Percentiles rank a stretch among this genome's conserved stretches.
Conservation (phyloP, 2,888 invertebrate genomes). For the Paralinhomoeus sp. region DNA sequence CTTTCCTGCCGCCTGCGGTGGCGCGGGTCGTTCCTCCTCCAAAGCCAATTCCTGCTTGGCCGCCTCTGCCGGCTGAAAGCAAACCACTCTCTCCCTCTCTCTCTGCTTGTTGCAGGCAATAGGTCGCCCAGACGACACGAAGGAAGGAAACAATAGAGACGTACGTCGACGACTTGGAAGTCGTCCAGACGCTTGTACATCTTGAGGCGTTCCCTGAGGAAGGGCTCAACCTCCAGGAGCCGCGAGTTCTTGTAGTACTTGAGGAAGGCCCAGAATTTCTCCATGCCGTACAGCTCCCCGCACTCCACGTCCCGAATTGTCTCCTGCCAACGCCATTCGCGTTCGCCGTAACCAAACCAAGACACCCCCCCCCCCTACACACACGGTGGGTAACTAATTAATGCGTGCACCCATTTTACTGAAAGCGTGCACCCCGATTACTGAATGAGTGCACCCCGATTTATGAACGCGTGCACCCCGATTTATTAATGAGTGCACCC, state of each 20-base stretch:
- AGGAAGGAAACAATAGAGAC: not conserved
- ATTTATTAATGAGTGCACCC: too few relatives aligned
- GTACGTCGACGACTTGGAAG: constrained; percentile 16
- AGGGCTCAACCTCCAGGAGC: constrained; percentile 26
- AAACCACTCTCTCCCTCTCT: too few relatives aligned
- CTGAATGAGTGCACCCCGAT: too few relatives aligned
- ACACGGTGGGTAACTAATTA: too few relatives aligned
- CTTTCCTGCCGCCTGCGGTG: too few relatives aligned
- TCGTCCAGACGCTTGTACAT: constrained; percentile 32
- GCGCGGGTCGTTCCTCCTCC: not conserved
- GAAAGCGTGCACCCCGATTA: too few relatives aligned
- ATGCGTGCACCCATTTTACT: too few relatives aligned
- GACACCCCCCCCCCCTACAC: too few relatives aligned
- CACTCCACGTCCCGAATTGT: constrained; percentile 14
- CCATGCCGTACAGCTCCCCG: constrained; percentile 84
- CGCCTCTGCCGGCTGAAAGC: constrained; percentile 5
- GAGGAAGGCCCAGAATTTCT: constrained; percentile 97
- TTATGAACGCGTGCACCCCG: too few relatives aligned
- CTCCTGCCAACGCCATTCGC: too few relatives aligned
- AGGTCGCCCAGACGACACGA: not conserved
- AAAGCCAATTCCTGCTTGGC: constrained; percentile 5
- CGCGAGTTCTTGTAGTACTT: constrained; percentile 63
- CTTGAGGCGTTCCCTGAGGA: constrained; percentile 27
- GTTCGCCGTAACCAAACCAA: too few relatives aligned
- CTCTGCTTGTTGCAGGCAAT: not conserved